Conservation (phyloP, 2,888 invertebrate species). For the Ophion ventricosus region DNA sequence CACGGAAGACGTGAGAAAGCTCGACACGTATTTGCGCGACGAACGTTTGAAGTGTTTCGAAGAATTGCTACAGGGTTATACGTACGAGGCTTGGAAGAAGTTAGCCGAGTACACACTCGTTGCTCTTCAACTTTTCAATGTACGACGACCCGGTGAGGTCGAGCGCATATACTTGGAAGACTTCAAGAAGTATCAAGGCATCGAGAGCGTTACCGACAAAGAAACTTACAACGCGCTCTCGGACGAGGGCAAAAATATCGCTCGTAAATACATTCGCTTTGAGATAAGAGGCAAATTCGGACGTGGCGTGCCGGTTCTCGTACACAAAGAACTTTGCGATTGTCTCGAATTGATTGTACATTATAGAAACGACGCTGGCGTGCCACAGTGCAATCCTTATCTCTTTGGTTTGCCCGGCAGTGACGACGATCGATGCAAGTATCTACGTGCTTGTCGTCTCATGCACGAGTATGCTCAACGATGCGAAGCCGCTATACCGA, state of each 20-base stretch:
- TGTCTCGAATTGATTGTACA: slow-evolving; percentile 38
- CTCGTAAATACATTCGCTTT: slow-evolving; percentile 7
- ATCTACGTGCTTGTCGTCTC: slow-evolving; percentile 70
- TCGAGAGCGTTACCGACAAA: slow-evolving; percentile 61
- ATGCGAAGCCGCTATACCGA: slow-evolving; percentile 70
- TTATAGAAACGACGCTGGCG: slow-evolving; percentile 41
- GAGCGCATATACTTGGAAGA: slow-evolving; percentile 67
- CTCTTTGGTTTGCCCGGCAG: slow-evolving; percentile 60
- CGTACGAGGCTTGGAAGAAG: slow-evolving; percentile 53
- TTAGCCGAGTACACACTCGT: slow-evolving; percentile 65
- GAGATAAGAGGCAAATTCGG: slow-evolving; percentile 63
- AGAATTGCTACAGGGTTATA: slow-evolving; percentile 44
- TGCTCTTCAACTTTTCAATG: slow-evolving; percentile 69
- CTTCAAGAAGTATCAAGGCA: slow-evolving; percentile 65
- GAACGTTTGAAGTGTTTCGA: slow-evolving; percentile 24
- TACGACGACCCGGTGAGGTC: slow-evolving; percentile 69
- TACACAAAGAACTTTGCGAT: slow-evolving; percentile 52
- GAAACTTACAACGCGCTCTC: slow-evolving; percentile 49
- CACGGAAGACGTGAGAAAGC: slow-evolving; percentile 57
- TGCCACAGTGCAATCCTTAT: slow-evolving; percentile 60
- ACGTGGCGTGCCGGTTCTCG: slow-evolving; percentile 63
- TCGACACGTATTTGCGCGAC: slow-evolving; percentile 47
- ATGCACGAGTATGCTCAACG: slow-evolving; percentile 66
- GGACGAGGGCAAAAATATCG: background rate
- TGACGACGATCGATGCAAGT: slow-evolving; percentile 46